Conservation (phyloP, 1,140 invertebrate species). For the Solenopsis fugax region DNA sequence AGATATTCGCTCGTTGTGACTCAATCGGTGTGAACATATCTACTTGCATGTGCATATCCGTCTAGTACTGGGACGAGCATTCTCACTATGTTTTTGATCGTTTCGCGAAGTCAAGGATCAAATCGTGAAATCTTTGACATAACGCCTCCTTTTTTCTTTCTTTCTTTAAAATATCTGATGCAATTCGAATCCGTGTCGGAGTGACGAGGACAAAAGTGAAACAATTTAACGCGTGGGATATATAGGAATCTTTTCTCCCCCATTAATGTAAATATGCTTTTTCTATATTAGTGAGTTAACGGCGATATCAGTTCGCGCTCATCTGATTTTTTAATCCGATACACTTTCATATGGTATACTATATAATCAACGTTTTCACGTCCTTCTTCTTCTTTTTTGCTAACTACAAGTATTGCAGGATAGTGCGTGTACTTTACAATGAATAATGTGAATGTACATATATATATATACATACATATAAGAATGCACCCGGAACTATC, state of each 20-base stretch:
- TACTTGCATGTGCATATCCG: slow-evolving; percentile 24
- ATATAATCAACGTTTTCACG: slow-evolving; percentile 36
- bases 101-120: background rate
- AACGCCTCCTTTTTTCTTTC: background rate
- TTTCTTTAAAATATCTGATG: background rate
- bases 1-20: slow-evolving; percentile 1
- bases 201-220: slow-evolving; percentile 2
- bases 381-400: slow-evolving; percentile 29
- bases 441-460: slow-evolving; percentile 50
- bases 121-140: background rate
- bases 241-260: slow-evolving; percentile 31
- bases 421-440: slow-evolving; percentile 55
- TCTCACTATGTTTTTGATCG: background rate
- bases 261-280: slow-evolving; percentile 32
- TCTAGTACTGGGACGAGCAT: background rate
- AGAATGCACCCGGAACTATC: slow-evolving; percentile 23
- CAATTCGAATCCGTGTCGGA: background rate
- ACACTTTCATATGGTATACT: slow-evolving; percentile 58
- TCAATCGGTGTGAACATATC: slow-evolving; percentile 8
- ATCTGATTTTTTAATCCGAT: slow-evolving; percentile 22
- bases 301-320: slow-evolving; percentile 17
- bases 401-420: slow-evolving; percentile 60
- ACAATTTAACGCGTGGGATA: slow-evolving; percentile 27
- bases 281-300: slow-evolving; percentile 18
- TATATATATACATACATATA: slow-evolving; percentile 30